phyloP scores from a whole-genome alignment of 2,113 vertebrate species.

The Scomber scombrus region DNA sequence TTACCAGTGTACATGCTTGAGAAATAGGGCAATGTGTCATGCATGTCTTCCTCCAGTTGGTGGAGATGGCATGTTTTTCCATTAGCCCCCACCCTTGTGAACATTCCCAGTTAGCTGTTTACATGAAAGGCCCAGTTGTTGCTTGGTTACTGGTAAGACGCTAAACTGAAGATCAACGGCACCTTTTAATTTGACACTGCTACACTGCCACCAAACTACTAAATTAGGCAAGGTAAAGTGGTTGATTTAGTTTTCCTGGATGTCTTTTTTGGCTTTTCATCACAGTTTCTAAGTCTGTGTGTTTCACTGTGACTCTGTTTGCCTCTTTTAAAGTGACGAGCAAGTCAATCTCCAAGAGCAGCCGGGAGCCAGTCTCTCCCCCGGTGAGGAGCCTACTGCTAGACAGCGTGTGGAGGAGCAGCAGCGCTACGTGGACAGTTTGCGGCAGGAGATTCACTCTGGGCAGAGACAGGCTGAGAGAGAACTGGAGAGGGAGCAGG shows the following conservation, averaged over 20 bases:
- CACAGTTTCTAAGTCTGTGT: not conserved
- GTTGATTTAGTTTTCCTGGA: conserved; percentile 7
- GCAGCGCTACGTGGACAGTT: conserved; percentile 85
- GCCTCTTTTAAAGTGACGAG: conserved; percentile 50
- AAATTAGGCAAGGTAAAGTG: conserved; percentile 8
- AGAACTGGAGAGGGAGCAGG: conserved; percentile 89
- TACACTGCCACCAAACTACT: conserved; percentile 6
- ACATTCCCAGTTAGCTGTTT: conserved; percentile 67
- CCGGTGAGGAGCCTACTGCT: conserved; percentile 71
- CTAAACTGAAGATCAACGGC: conserved; percentile 41
- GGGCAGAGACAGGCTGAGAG: conserved; percentile 87
- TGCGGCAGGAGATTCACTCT: conserved; percentile 87
- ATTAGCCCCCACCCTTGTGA: conserved; percentile 51
- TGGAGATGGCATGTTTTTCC: conserved; percentile 27
- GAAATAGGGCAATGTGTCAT: conserved; percentile 46
- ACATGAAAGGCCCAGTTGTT: conserved; percentile 63
- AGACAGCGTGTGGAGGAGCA: conserved; percentile 82
- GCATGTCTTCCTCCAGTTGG: conserved; percentile 22
- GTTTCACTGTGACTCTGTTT: conserved; percentile 16
- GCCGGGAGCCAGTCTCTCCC: conserved; percentile 58
- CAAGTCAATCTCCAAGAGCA: conserved; percentile 52
- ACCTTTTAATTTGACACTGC: conserved; percentile 29
- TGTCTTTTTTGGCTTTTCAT: not conserved
- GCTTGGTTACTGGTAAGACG: conserved; percentile 74
- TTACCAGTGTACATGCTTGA: conserved; percentile 21